These are phyloP conservation scores for Cylindroiulus punctatus DNA, from an alignment of 2,888 invertebrate species.

Conservation along the genomic window DNA sequence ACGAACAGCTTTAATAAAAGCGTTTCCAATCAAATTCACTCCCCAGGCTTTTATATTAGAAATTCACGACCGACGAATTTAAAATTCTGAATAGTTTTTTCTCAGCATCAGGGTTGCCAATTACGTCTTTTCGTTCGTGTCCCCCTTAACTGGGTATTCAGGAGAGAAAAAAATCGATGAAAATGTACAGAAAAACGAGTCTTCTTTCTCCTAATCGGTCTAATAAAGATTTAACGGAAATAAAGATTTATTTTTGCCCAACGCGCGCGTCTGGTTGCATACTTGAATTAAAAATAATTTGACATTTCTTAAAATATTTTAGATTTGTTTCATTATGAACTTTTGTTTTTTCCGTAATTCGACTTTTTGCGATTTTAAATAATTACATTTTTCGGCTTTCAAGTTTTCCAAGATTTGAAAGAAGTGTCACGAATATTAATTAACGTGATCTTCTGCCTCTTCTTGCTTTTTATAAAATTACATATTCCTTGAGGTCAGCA, in stretches of 20 bases:
- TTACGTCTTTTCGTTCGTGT: constrained; percentile 48
- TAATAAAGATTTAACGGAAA: constrained; percentile 49
- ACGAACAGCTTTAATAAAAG: constrained; percentile 51
- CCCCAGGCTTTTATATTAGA: constrained; percentile 50
- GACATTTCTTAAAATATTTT: not conserved
- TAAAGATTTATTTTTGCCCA: constrained; percentile 9
- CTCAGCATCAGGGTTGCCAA: constrained; percentile 47
- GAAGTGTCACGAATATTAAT: no score
- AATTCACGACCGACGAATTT: constrained; percentile 51
- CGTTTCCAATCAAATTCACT: constrained; percentile 51
- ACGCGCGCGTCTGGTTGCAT: not conserved
- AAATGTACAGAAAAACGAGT: constrained; percentile 20
- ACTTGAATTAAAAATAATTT: not conserved
- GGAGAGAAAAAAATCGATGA: constrained; percentile 46
- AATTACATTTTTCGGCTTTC: no score
- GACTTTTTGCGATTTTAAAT: no score
- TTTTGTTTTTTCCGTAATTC: not conserved
- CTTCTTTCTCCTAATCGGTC: constrained; percentile 48
- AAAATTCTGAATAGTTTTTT: constrained; percentile 45
- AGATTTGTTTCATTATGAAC: not conserved
- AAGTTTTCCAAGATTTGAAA: no score
- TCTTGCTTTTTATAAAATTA: no score
- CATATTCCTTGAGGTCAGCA: no score
- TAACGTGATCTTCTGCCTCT: no score
- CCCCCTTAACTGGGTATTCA: constrained; percentile 11